Conservation (phyloP, 2,888 invertebrate species). For the Drosophila sordidapex region DNA sequence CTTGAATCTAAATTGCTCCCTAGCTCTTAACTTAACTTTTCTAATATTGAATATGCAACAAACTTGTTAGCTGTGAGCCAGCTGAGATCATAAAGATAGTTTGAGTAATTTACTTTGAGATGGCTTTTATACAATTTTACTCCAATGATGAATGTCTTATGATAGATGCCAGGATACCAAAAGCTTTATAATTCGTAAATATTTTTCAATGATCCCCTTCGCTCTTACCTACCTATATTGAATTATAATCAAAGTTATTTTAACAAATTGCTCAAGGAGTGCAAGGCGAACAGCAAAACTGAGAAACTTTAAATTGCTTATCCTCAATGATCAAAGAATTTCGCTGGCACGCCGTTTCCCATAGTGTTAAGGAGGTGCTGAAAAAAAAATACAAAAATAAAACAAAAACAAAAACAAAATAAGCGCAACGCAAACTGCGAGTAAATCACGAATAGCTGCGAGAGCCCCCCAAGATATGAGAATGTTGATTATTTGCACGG, state of each 20-base stretch:
- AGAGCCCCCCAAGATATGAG: constrained; percentile 66
- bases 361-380: constrained; percentile 73
- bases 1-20: too few species aligned
- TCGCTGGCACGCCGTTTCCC: constrained; percentile 57
- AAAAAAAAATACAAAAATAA: constrained; percentile 18
- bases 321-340: constrained; percentile 71
- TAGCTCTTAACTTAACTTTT: neutral
- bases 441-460: constrained; percentile 78
- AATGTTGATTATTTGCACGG: constrained; percentile 80
- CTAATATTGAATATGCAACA: neutral
- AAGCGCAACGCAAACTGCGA: constrained; percentile 48
- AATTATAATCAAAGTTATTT: constrained; percentile 4
- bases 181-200: neutral
- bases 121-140: neutral
- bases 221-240: neutral
- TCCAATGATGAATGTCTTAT: neutral
- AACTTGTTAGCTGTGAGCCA: neutral
- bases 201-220: neutral
- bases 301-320: constrained; percentile 61
- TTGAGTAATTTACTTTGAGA: neutral
- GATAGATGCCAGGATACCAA: neutral
- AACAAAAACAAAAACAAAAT: constrained; percentile 2
- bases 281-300: constrained; percentile 2
- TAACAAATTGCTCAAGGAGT: constrained; percentile 2
- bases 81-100: neutral